Conservation (phyloP, 2,797 vertebrate species). For the Liparis tanakae region DNA sequence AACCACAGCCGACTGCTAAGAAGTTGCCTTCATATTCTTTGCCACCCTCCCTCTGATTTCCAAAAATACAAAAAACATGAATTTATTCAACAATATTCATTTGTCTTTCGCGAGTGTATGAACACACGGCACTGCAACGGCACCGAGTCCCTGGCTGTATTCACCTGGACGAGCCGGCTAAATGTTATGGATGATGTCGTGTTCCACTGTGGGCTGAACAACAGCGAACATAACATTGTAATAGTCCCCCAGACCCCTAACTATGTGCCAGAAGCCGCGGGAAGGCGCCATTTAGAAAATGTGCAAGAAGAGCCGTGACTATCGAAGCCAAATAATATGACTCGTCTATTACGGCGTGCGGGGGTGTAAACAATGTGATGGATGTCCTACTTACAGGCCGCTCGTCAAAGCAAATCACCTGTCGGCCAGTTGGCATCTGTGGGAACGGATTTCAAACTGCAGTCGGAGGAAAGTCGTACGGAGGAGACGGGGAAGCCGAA, state of each 20-base stretch:
- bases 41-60: too few relatives aligned
- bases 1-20: too few relatives aligned
- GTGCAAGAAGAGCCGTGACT: slow-evolving; percentile 15
- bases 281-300: slow-evolving; percentile 6
- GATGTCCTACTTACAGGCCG: slow-evolving; percentile 15
- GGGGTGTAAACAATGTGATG: background rate
- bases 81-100: too few relatives aligned
- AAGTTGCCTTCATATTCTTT: too few relatives aligned
- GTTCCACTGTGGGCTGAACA: background rate
- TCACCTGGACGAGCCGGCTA: background rate
- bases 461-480: background rate
- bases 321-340: background rate
- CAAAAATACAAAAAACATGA: too few relatives aligned
- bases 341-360: background rate
- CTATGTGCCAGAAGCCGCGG: background rate
- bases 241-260: background rate
- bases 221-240: background rate
- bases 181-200: background rate
- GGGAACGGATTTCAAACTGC: slow-evolving; percentile 18
- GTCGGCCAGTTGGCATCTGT: background rate
- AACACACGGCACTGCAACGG: too few relatives aligned
- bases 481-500: slow-evolving; percentile 37
- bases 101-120: too few relatives aligned
- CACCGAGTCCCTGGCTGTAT: background rate
- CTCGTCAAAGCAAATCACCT: slow-evolving; percentile 4